Percentiles rank a stretch among this genome's conserved stretches.
phyloP scores from a whole-genome alignment of 2,797 vertebrate species.

The Silurus aristotelis region DNA sequence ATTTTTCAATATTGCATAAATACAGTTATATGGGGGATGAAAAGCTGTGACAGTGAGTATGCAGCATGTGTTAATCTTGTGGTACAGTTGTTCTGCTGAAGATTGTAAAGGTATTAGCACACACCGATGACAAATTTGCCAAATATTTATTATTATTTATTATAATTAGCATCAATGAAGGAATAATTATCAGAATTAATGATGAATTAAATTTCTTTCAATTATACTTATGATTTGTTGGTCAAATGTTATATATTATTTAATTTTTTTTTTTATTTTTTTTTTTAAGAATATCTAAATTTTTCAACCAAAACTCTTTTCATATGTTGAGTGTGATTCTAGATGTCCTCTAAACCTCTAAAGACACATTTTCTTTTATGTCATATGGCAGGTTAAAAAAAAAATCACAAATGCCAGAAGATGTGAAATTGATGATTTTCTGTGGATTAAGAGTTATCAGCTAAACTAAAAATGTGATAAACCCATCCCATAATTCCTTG shows the following conservation, averaged over 20 bases:
- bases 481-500: constrained; percentile 38
- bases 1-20: constrained; percentile 16
- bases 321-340: background rate
- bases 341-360: constrained; percentile 2
- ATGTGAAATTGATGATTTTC: constrained; percentile 37
- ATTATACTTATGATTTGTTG: background rate
- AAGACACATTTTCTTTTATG: constrained; percentile 13
- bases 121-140: background rate
- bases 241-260: background rate
- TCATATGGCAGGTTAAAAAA: constrained; percentile 12
- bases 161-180: background rate
- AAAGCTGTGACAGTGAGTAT: background rate
- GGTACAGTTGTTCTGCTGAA: background rate
- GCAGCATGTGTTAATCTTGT: background rate
- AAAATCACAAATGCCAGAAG: constrained; percentile 31
- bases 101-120: constrained; percentile 7
- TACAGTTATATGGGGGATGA: background rate
- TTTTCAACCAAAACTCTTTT: background rate
- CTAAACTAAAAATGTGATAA: constrained; percentile 48
- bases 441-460: constrained; percentile 58
- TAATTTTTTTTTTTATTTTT: background rate
- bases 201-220: background rate
- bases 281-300: background rate
- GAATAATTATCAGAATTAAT: background rate
- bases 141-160: background rate